Conservation (phyloP, 2,888 invertebrate genomes). For the Orthosia cruda region DNA sequence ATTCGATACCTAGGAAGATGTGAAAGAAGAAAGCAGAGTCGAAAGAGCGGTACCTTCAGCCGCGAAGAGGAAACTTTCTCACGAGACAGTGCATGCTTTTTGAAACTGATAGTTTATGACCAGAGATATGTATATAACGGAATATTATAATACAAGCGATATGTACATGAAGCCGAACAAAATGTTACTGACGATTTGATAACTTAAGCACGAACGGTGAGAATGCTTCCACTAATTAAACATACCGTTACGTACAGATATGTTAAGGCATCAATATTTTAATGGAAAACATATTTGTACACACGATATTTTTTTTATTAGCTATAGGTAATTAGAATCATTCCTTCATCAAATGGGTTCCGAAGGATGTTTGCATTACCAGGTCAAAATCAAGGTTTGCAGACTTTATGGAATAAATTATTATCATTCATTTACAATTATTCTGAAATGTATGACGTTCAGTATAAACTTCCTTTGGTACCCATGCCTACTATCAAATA, state of each 20-base stretch:
- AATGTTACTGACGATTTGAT: constrained; percentile 90
- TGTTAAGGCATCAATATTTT: constrained; percentile 72
- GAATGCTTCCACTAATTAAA: constrained; percentile 91
- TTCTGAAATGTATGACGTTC: neutral
- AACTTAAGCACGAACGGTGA: constrained; percentile 92
- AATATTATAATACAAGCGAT: constrained; percentile 93
- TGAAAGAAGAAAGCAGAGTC: constrained; percentile 92
- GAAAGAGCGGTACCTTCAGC: constrained; percentile 96
- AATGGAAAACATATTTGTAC: constrained; percentile 77
- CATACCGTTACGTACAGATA: constrained; percentile 76
- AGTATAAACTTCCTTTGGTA: constrained; percentile 61
- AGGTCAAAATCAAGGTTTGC: constrained; percentile 8
- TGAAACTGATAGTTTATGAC: constrained; percentile 91
- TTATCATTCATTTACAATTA: neutral
- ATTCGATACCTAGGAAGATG: constrained; percentile 95
- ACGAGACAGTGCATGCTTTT: constrained; percentile 94
- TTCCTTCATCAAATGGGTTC: constrained; percentile 62
- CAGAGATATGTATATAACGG: constrained; percentile 90
- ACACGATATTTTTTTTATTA: constrained; percentile 57
- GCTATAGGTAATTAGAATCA: constrained; percentile 60
- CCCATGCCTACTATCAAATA: constrained; percentile 59
- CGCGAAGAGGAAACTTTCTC: constrained; percentile 97
- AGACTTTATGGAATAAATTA: constrained; percentile 3
- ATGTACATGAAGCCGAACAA: constrained; percentile 92
- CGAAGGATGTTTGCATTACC: constrained; percentile 62